Percentiles rank a stretch among this genome's conserved stretches.
Evolutionary conservation across 2,113 vertebrate genomes (phyloP).

Genomic region (Equus quagga): DNA sequence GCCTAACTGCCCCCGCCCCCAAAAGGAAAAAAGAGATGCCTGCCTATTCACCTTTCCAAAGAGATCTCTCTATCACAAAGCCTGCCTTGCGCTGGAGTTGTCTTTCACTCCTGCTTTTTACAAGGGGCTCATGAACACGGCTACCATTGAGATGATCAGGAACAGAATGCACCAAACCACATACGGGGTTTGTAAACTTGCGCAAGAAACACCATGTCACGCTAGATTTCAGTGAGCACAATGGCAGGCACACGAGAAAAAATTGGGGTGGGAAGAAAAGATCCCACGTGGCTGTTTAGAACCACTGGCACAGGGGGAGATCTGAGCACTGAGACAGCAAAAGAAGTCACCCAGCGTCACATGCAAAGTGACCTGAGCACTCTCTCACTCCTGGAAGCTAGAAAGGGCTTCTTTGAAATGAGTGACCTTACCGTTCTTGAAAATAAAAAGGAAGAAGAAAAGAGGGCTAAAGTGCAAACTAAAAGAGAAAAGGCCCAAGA

Average conservation of each 20-base stretch:
- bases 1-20: neutral
- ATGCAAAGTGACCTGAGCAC: constrained; percentile 57
- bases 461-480: constrained; percentile 84
- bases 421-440: constrained; percentile 69
- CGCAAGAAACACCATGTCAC: constrained; percentile 44
- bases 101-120: constrained; percentile 50
- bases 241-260: constrained; percentile 30
- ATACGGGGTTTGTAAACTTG: neutral
- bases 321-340: neutral
- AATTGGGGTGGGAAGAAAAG: neutral
- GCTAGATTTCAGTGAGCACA: constrained; percentile 53
- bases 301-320: constrained; percentile 46
- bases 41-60: constrained; percentile 52
- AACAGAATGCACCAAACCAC: neutral
- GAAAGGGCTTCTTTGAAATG: constrained; percentile 1
- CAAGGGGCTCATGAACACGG: constrained; percentile 44
- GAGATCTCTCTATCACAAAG: neutral
- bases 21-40: neutral
- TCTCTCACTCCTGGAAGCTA: constrained; percentile 1
- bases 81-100: neutral
- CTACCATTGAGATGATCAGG: neutral
- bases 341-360: neutral
- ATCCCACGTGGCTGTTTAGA: neutral
- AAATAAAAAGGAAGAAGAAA: constrained; percentile 90
- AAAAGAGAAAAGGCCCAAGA: constrained; percentile 86